Evolutionary conservation across 2,888 invertebrate genomes (phyloP).

Genomic region (Tenthredo mesomela): DNA sequence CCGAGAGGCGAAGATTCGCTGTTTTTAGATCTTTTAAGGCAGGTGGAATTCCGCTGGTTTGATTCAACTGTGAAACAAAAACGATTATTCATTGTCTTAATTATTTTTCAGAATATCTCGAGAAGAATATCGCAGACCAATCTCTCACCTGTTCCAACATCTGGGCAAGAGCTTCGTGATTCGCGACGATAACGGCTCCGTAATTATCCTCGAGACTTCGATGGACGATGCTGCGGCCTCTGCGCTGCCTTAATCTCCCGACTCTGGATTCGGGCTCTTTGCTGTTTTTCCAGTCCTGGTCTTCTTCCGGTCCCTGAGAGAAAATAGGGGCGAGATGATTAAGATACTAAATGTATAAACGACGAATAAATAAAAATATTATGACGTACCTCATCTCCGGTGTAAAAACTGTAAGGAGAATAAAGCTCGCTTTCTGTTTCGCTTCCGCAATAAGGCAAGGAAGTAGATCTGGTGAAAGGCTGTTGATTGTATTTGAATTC

Average conservation of each 20-base stretch:
- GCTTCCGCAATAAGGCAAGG: constrained; percentile 90
- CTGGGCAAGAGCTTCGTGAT: constrained; percentile 94
- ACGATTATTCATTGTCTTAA: neutral
- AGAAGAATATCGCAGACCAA: neutral
- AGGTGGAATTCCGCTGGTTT: constrained; percentile 84
- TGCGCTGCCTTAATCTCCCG: constrained; percentile 85
- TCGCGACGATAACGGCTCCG: constrained; percentile 93
- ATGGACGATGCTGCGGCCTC: constrained; percentile 91
- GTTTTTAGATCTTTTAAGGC: constrained; percentile 87
- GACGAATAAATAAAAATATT: neutral
- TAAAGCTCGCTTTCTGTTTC: constrained; percentile 92
- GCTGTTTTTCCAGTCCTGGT: constrained; percentile 78
- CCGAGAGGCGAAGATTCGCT: constrained; percentile 86
- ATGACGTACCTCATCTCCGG: constrained; percentile 79
- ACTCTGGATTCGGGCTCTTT: constrained; percentile 75
- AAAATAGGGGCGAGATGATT: neutral
- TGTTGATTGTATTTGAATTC: constrained; percentile 83
- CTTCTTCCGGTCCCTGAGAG: constrained; percentile 79
- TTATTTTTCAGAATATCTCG: neutral
- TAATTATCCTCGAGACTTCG: constrained; percentile 94
- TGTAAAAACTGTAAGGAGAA: constrained; percentile 89
- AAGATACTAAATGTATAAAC: neutral
- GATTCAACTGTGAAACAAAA: constrained; percentile 81
- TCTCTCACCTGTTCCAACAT: constrained; percentile 89
- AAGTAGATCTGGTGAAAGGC: constrained; percentile 82